These are phyloP conservation scores for Hybognathus amarus DNA, from an alignment of 2,797 vertebrate genomes.

Conservation along the genomic window DNA sequence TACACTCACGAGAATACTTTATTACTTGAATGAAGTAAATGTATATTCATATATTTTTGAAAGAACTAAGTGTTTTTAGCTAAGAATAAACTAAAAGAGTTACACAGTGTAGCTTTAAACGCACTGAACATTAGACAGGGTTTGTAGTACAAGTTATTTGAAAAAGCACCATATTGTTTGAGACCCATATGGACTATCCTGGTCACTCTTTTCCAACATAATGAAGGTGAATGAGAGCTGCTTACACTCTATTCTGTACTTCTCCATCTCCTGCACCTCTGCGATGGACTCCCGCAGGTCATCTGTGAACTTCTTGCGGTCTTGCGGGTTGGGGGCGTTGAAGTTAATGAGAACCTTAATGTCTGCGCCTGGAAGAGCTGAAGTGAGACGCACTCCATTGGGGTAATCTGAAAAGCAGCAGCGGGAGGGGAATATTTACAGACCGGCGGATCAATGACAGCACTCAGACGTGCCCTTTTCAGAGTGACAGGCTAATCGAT, in stretches of 20 bases:
- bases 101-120: no score
- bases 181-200: not conserved
- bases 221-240: slow-evolving; percentile 51
- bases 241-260: slow-evolving; percentile 98
- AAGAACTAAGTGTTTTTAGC: no score
- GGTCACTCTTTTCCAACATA: not conserved
- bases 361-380: slow-evolving; percentile 92
- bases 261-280: slow-evolving; percentile 98
- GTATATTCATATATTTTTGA: no score
- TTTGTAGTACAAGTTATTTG: not conserved
- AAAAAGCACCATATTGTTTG: not conserved
- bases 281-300: slow-evolving; percentile 94
- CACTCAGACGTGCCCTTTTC: slow-evolving; percentile 44
- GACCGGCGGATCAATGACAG: slow-evolving; percentile 9
- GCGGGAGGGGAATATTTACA: slow-evolving; percentile 35
- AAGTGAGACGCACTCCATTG: slow-evolving; percentile 93
- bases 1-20: no score
- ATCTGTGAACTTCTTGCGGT: slow-evolving; percentile 96
- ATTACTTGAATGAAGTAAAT: no score
- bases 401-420: slow-evolving; percentile 86
- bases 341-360: slow-evolving; percentile 97
- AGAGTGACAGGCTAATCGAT: slow-evolving; percentile 25
- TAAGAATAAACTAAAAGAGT: no score
- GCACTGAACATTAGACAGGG: not conserved
- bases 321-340: slow-evolving; percentile 97